Base-by-base conservation (phyloP, 2,113 vertebrate species). In the Pao palembangensis region DNA sequence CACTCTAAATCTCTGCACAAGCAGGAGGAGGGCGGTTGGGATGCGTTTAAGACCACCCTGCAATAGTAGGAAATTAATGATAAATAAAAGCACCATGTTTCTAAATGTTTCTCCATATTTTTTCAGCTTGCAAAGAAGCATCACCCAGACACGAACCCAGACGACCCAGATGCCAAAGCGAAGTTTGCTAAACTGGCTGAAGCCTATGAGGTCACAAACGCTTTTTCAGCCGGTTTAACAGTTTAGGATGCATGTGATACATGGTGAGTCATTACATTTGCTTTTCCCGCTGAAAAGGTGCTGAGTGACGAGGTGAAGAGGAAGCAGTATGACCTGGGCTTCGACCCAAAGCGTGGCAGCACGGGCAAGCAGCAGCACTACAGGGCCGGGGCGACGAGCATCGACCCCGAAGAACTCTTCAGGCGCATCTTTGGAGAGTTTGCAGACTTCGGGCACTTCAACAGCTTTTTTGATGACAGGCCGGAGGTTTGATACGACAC, bases 351-450 rank as follows among this genome's bases (percentile, higher is more conserved):
- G 0, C 79, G 87, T 0, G 53, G 69, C 0, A 6, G 54, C 2
- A 51, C 62, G 0, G 60, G 72, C 7, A 79, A 82, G 72, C 91
- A 93, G 82, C 88, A 91, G 60, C 93, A 94, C 82, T 95, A 96
- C 81, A 93, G 93, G 91, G 88, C 92, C 5, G 85, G 90, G 0
- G 91, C 93, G 0, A 69, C 90, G 0, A 90, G 69, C 0, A 61
- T 99, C 0, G 90, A 99, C 61, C 96, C 96, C 0, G 96, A 98
- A 78, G 95, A 98, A 71, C 93, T 99, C 2, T 98, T 98, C 88
- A 89, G 92, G 65, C 97, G 94, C 87, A 99, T 98, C 80, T 99
- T 98, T 0, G 95, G 96, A 13, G 96, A 98, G 63, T 98, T 97
- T 47, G 86, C 93, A 0, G 81, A 88, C n/a, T 97, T 98, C 0